These are phyloP conservation scores for Protosalanx chinensis DNA, from an alignment of 2,797 vertebrate species.

Conservation along the genomic window DNA sequence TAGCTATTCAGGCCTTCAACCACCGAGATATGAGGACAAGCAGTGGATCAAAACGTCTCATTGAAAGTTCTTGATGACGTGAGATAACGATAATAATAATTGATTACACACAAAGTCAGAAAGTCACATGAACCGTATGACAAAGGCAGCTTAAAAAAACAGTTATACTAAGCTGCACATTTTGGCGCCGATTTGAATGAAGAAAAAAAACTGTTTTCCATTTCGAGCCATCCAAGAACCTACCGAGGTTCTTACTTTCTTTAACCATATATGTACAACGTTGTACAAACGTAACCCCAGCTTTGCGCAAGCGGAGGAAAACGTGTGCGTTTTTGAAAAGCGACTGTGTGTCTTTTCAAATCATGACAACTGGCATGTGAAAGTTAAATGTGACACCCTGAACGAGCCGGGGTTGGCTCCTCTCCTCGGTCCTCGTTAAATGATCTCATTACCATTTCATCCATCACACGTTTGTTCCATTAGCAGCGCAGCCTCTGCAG, in stretches of 20 bases:
- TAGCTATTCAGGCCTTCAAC: constrained; percentile 10
- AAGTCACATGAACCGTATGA: neutral
- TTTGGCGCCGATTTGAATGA: neutral
- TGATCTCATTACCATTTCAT: constrained; percentile 31
- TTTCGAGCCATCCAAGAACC: neutral
- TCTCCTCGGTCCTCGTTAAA: constrained; percentile 22
- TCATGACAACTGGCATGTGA: constrained; percentile 8
- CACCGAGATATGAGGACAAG: neutral
- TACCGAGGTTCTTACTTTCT: neutral
- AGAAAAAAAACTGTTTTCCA: neutral
- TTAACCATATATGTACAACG: too few relatives aligned
- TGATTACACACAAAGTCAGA: neutral
- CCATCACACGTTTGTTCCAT: constrained; percentile 25
- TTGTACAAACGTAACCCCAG: too few relatives aligned
- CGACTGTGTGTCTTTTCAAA: neutral
- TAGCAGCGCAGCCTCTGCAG: constrained; percentile 9
- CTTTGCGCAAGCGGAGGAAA: neutral
- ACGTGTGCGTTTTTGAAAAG: neutral
- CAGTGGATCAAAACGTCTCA: neutral
- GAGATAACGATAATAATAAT: constrained; percentile 5
- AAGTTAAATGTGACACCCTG: constrained; percentile 19
- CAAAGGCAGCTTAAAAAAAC: neutral
- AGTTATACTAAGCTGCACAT: neutral
- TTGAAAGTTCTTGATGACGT: neutral
- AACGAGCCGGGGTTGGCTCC: constrained; percentile 5